Evolutionary conservation across 2,797 vertebrate species (phyloP).

Genomic region (Mycteria americana): DNA sequence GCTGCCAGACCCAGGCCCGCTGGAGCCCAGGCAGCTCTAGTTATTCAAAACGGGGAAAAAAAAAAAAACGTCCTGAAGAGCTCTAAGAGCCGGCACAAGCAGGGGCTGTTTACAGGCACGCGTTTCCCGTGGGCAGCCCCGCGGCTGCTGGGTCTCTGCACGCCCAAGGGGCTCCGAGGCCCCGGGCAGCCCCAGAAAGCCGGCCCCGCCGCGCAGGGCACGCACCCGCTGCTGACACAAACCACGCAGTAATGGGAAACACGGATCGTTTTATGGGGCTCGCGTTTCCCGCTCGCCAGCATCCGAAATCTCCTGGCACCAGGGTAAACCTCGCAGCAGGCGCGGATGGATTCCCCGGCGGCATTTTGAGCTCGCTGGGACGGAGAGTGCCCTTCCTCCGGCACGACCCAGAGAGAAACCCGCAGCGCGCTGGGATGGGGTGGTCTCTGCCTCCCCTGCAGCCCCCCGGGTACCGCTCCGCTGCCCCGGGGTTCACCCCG

Average conservation of each 20-base stretch:
- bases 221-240: not conserved
- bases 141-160: not conserved
- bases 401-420: not conserved
- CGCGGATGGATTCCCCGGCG: not conserved
- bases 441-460: not conserved
- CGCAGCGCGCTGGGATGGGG: not conserved
- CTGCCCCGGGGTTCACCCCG: not conserved
- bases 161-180: accelerated
- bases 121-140: not conserved
- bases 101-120: not conserved
- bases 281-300: not conserved
- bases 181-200: not conserved
- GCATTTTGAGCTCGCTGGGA: not conserved
- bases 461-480: not conserved
- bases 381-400: not conserved
- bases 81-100: not conserved
- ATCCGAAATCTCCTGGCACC: not conserved
- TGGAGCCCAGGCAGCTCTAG: not conserved
- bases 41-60: no score
- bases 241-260: not conserved
- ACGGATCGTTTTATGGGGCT: not conserved
- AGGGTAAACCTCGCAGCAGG: not conserved
- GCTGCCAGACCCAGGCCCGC: not conserved
- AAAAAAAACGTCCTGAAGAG: not conserved
- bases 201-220: not conserved